Base-by-base conservation (phyloP, 1,140 invertebrate species). In the Drosophila eugracilis region DNA sequence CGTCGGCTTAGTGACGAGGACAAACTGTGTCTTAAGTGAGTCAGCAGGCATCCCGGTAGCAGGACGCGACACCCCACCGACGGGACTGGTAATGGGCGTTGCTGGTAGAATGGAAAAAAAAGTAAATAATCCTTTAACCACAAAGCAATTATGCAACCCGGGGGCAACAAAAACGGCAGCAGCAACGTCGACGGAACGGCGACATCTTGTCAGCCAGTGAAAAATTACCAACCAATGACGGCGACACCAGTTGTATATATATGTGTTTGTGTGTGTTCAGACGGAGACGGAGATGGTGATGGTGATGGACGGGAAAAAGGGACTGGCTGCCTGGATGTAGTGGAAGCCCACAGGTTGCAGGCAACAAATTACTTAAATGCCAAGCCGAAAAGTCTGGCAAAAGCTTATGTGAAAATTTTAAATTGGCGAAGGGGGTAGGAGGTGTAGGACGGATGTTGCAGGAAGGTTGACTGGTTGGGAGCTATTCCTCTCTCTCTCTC, bases 121-220 rank as follows among this genome's bases (percentile, higher is more conserved):
- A 76, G 75, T 77, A 63, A 75, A 63, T 72, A 88, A 86, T 83
- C 78, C 83, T 70, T 80, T 75, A 83, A 78, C 83, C 83, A 78
- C 83, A 88, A 88, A 81, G 83, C 83, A 88, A 88, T 88, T 88
- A 88, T 83, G 83, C 83, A 88, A 63, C 60, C 39, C 28, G 32
- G 41, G 9, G n/a, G 9, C 52, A 42, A 28, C 53, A 36, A 22
- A 66, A 30, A n/a, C 17, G 32, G 36, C 44, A 44, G 49, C 37
- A n/a, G 10, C 42, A 5, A 22, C 24, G 15, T 28, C 45, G 21
- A 26, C 65, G 62, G 42, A 12, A 37, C 50, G 79, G 72, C 80
- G 75, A 85, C 80, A 85, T 85, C 80, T 79, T 85, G 80, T 85
- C 80, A 85, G 72, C 47, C 53, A 60, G 50, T 85, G 80, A 85